Percentiles rank a stretch among this genome's conserved stretches.
phyloP scores from a whole-genome alignment of 2,113 vertebrate species.

The Bufo bufo region DNA sequence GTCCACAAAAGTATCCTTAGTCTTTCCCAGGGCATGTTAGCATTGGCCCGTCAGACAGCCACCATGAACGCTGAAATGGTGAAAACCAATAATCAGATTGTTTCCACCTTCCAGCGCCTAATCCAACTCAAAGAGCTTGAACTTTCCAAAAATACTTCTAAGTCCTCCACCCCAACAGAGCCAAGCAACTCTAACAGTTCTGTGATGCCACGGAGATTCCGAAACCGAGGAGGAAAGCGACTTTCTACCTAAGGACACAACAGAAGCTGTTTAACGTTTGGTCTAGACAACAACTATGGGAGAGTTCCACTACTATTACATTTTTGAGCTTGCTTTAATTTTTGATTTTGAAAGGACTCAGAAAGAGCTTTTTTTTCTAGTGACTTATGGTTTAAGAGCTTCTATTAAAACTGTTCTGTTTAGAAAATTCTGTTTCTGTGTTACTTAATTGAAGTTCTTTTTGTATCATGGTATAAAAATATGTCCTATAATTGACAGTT shows the following conservation, averaged over 20 bases:
- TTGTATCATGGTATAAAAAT: background rate
- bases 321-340: slow-evolving; percentile 12
- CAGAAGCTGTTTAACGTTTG: background rate
- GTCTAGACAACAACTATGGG: background rate
- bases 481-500: background rate
- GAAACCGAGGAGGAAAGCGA: slow-evolving; percentile 34
- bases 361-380: slow-evolving; percentile 15
- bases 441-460: slow-evolving; percentile 11
- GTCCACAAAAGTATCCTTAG: slow-evolving; percentile 53
- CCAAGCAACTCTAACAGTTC: slow-evolving; percentile 49
- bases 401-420: slow-evolving; percentile 48
- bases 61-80: slow-evolving; percentile 51
- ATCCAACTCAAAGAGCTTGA: slow-evolving; percentile 54
- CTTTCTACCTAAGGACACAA: background rate
- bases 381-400: slow-evolving; percentile 45
- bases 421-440: slow-evolving; percentile 4
- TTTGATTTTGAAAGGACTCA: slow-evolving; percentile 10
- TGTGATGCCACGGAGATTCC: slow-evolving; percentile 18
- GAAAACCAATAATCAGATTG: slow-evolving; percentile 54
- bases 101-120: slow-evolving; percentile 50
- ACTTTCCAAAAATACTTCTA: slow-evolving; percentile 42
- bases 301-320: slow-evolving; percentile 28
- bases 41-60: slow-evolving; percentile 47
- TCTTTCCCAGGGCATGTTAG: slow-evolving; percentile 52
- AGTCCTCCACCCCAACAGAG: slow-evolving; percentile 28